These are phyloP conservation scores for Homalodisca vitripennis DNA, from an alignment of 1,140 invertebrate species.

Conservation along the genomic window DNA sequence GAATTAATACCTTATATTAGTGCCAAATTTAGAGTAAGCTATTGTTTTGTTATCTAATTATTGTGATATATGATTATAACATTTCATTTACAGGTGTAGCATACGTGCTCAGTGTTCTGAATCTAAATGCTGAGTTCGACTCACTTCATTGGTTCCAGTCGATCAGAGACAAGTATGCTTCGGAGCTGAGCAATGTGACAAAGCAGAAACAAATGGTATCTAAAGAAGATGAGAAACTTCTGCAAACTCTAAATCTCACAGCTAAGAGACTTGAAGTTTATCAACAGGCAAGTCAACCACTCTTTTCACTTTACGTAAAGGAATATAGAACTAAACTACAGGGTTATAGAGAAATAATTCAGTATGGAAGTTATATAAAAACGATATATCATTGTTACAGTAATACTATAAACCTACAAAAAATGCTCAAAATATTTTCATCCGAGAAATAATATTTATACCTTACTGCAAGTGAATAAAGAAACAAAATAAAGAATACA, in stretches of 20 bases:
- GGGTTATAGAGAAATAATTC: too few relatives aligned
- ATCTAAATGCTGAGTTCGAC: constrained; percentile 79
- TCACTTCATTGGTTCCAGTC: constrained; percentile 96
- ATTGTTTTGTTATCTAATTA: too few relatives aligned
- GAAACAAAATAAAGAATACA: too few relatives aligned
- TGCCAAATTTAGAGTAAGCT: too few relatives aligned
- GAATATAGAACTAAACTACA: background rate
- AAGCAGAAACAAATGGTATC: constrained; percentile 53
- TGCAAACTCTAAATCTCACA: constrained; percentile 91
- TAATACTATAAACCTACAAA: too few relatives aligned
- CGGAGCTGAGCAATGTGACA: constrained; percentile 59
- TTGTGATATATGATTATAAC: too few relatives aligned
- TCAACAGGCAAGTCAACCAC: constrained; percentile 62
- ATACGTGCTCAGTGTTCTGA: constrained; percentile 64
- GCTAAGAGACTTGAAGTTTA: constrained; percentile 80
- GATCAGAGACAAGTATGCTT: constrained; percentile 69
- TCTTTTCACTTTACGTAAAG: background rate
- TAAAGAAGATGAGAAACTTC: constrained; percentile 78
- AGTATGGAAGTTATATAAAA: background rate
- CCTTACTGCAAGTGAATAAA: too few relatives aligned
- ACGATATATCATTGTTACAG: background rate
- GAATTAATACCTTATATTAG: too few relatives aligned
- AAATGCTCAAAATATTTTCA: too few relatives aligned
- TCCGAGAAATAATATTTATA: too few relatives aligned
- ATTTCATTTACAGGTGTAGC: constrained; percentile 58